Percentiles rank a stretch among this genome's conserved stretches.
phyloP scores from a whole-genome alignment of 2,888 invertebrate genomes.

The Eupithecia abbreviata region DNA sequence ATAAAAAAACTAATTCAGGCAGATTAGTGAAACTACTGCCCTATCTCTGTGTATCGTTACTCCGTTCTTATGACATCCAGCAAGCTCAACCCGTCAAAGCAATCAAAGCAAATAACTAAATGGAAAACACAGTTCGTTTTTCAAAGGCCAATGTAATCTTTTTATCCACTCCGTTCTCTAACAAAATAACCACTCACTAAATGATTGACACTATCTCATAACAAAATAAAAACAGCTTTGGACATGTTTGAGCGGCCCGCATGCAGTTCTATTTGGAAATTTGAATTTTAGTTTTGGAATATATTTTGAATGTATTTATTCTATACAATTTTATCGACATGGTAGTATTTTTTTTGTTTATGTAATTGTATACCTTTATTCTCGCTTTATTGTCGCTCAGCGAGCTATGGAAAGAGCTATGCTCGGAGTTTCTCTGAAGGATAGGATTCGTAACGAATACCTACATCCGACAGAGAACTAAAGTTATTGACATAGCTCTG shows the following conservation, averaged over 20 bases:
- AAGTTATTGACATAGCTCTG: too few species aligned
- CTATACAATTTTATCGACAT: not conserved
- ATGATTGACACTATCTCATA: conserved; percentile 21
- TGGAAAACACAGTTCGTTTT: not conserved
- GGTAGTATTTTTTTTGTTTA: too few species aligned
- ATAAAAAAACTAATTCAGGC: too few species aligned
- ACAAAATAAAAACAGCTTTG: conserved; percentile 5
- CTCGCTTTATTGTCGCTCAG: too few species aligned
- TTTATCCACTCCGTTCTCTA: not conserved
- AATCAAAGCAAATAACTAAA: not conserved
- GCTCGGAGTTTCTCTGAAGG: too few species aligned
- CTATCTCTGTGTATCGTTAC: too few species aligned
- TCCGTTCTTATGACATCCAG: not conserved
- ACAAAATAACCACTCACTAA: not conserved
- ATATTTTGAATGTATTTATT: not conserved
- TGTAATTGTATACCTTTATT: too few species aligned
- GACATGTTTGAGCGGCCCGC: not conserved
- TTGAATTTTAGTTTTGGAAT: conserved; percentile 1
- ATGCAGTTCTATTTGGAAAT: not conserved
- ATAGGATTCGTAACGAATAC: too few species aligned
- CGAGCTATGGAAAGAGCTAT: too few species aligned
- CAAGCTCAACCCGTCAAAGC: not conserved
- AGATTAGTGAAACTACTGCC: too few species aligned
- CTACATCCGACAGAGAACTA: too few species aligned
- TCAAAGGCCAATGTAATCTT: not conserved